Conservation (phyloP, 2,113 vertebrate genomes). For the Zosterops lateralis region DNA sequence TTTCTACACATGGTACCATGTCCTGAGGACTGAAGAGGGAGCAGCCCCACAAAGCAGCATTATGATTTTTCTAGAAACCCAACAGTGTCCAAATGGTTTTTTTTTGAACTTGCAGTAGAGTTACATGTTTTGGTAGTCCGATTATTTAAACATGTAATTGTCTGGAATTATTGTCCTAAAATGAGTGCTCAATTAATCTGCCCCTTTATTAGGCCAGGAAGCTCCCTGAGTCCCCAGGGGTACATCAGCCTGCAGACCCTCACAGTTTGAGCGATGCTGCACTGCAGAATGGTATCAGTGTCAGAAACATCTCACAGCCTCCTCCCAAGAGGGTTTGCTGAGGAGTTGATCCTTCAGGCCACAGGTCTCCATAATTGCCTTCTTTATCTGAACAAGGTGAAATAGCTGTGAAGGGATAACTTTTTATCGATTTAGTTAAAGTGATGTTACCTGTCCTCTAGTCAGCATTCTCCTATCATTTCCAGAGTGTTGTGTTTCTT, state of each 20-base stretch:
- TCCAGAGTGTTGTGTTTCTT: neutral
- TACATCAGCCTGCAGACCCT: neutral
- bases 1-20: neutral
- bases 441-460: neutral
- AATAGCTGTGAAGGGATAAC: neutral
- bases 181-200: neutral
- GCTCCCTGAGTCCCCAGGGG: fast-evolving
- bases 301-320: neutral
- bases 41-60: neutral
- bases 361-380: neutral
- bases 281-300: neutral
- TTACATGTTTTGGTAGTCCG: neutral
- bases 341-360: neutral
- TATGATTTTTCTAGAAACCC: neutral
- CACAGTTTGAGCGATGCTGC: fast-evolving
- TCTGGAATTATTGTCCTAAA: neutral
- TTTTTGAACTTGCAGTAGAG: neutral
- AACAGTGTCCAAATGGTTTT: neutral
- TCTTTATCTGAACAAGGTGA: neutral
- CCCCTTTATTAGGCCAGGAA: neutral
- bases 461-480: neutral
- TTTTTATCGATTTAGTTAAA: neutral
- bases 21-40: neutral
- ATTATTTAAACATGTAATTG: neutral
- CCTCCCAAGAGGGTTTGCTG: neutral